Evolutionary conservation across 2,113 vertebrate genomes (phyloP), one percentile per base, ranked within the genome.

Genomic region (Dipodomys ordii): DNA sequence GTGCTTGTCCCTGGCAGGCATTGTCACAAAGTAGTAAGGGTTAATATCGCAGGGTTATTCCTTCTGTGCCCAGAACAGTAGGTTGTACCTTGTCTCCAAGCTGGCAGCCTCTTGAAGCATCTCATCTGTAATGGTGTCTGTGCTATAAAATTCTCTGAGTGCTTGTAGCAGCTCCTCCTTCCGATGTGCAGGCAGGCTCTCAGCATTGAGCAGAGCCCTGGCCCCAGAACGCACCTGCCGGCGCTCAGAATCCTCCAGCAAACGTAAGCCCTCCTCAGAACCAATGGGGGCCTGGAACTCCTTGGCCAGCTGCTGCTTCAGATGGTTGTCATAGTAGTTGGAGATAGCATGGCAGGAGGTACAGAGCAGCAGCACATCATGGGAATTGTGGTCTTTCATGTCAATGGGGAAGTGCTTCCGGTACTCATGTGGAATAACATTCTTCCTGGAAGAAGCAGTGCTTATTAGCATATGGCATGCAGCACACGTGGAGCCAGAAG

Each of bases 361-460:
- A 96, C 99, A 99, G 22, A 99, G 99, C 2, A 99, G 98, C 95
- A 99, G 98, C 95, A 99, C 99, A 0, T 99, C 99, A 1, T 99
- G 99, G 3, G 99, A 99, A 97, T 99, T 99, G 98, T 99, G 99
- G 98, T 99, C 99, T 97, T 99, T 99, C 99, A 99, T 99, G 97
- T 99, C 99, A 0, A 98, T 97, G 57, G 99, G 99, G 76, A 99
- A 99, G 95, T 99, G 99, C 4, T 99, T 99, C 12, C 99, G 97
- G 98, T 99, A 99, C 93, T 99, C 99, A 0, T 99, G 99, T 0
- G 99, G 99, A 57, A 99, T 99, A 39, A 99, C 98, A 46, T 99
- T 99, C 95, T 99, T 99, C 98, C 99, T 99, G 96, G 3, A 64
- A 80, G 71, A n/a, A 69, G 85, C 79, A 44, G 68, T 1, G 27